phyloP scores from a whole-genome alignment of 2,888 invertebrate genomes.

The Plebejus argus region DNA sequence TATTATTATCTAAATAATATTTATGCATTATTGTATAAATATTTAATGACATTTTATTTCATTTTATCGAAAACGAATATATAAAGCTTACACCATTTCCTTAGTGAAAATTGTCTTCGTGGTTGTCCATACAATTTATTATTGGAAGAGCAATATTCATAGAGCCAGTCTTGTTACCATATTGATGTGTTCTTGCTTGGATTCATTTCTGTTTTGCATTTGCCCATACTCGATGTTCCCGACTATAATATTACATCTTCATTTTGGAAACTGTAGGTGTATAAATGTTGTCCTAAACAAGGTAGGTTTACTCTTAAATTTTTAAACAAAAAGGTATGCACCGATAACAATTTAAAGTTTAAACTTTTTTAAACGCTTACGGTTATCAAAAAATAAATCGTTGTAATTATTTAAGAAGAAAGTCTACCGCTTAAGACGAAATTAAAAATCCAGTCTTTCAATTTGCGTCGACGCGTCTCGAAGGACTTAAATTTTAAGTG shows the following conservation, averaged over 20 bases:
- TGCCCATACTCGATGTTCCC: background rate
- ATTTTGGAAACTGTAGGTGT: background rate
- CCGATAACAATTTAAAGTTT: background rate
- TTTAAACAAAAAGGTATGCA: background rate
- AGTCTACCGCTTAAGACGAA: background rate
- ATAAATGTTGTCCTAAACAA: background rate
- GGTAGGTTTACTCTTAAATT: background rate
- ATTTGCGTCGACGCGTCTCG: constrained; percentile 3
- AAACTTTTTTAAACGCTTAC: background rate
- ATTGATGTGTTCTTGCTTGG: constrained; percentile 26
- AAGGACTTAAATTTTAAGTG: constrained; percentile 21
- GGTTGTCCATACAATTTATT: background rate
- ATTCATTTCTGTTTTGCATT: constrained; percentile 28
- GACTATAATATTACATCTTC: constrained; percentile 9
- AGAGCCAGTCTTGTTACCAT: constrained; percentile 12
- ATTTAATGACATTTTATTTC: background rate
- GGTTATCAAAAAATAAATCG: background rate
- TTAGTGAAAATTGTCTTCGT: background rate
- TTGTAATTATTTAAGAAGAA: background rate
- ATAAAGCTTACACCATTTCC: background rate
- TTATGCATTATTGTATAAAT: background rate
- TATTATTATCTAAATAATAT: background rate
- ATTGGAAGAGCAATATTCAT: constrained; percentile 20
- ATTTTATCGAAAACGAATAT: background rate
- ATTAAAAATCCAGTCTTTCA: constrained; percentile 11